These are phyloP conservation scores for Stichopus horrens DNA, from an alignment of 53 echinoderm and acorn worm genomes.

Conservation along the genomic window DNA sequence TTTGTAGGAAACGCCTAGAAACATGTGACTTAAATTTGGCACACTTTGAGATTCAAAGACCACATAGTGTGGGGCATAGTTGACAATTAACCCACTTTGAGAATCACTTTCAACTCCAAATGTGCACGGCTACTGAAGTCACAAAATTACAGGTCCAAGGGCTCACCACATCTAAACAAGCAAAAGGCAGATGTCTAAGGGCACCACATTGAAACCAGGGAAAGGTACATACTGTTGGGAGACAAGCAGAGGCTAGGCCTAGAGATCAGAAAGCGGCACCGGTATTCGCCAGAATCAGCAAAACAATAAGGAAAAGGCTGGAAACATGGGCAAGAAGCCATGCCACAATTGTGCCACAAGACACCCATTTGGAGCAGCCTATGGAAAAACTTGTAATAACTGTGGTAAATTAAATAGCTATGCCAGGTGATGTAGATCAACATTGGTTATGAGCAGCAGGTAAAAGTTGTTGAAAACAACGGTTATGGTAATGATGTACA, in stretches of 20 bases:
- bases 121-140: background rate
- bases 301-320: background rate
- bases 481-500: too few relatives aligned
- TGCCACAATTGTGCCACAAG: constrained; percentile 24
- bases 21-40: constrained; percentile 39
- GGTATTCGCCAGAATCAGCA: background rate
- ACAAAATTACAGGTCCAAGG: constrained; percentile 23
- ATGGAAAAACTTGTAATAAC: constrained; percentile 18
- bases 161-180: background rate
- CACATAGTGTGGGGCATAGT: constrained; percentile 37
- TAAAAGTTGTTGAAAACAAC: background rate
- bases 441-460: background rate
- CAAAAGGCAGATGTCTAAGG: too few relatives aligned
- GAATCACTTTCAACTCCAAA: constrained; percentile 4
- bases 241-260: background rate
- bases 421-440: constrained; percentile 1
- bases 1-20: too few relatives aligned
- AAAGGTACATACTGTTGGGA: background rate
- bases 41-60: constrained; percentile 8
- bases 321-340: background rate
- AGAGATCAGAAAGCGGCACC: background rate
- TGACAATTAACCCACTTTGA: background rate
- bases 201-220: too few relatives aligned
- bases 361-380: constrained; percentile 40
- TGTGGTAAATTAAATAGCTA: constrained; percentile 38